Conservation (phyloP, 2,888 invertebrate genomes). For the Gerris lacustris region DNA sequence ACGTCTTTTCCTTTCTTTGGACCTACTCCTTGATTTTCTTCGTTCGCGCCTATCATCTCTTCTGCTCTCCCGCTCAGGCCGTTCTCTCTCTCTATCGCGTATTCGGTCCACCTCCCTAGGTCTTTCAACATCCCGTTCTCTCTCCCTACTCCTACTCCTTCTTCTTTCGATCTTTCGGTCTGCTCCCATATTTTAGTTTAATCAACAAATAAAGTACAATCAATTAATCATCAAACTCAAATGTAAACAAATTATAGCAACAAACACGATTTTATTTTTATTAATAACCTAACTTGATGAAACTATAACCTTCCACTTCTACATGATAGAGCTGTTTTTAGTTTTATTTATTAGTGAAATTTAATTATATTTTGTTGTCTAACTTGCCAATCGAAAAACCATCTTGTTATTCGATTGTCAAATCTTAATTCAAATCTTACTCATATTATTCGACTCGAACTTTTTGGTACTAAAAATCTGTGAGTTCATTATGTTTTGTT, state of each 20-base stretch:
- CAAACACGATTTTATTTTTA: too few relatives aligned
- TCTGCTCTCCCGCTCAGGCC: slow-evolving; percentile 40
- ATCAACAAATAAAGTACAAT: background rate
- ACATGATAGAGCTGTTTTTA: too few relatives aligned
- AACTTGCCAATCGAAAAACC: too few relatives aligned
- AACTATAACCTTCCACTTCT: too few relatives aligned
- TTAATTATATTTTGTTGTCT: too few relatives aligned
- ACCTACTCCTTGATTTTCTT: slow-evolving; percentile 35
- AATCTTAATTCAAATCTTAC: too few relatives aligned
- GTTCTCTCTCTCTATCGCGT: slow-evolving; percentile 34
- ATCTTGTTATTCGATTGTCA: too few relatives aligned
- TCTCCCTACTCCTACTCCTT: slow-evolving; percentile 30
- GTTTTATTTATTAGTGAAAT: too few relatives aligned
- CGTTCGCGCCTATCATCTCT: slow-evolving; percentile 27
- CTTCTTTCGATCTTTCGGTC: slow-evolving; percentile 26
- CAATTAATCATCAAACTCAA: background rate
- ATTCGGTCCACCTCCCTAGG: slow-evolving; percentile 32
- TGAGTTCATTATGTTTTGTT: too few relatives aligned
- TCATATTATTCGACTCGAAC: too few relatives aligned
- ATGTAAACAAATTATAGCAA: background rate
- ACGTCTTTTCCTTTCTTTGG: slow-evolving; percentile 35
- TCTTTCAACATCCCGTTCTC: slow-evolving; percentile 30
- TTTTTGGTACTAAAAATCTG: too few relatives aligned
- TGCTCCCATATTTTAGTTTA: slow-evolving; percentile 22
- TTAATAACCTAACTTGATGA: too few relatives aligned